Evolutionary conservation across 2,113 vertebrate genomes (phyloP), one percentile per base, ranked within the genome.

Genomic region (Tympanuchus pallidicinctus): DNA sequence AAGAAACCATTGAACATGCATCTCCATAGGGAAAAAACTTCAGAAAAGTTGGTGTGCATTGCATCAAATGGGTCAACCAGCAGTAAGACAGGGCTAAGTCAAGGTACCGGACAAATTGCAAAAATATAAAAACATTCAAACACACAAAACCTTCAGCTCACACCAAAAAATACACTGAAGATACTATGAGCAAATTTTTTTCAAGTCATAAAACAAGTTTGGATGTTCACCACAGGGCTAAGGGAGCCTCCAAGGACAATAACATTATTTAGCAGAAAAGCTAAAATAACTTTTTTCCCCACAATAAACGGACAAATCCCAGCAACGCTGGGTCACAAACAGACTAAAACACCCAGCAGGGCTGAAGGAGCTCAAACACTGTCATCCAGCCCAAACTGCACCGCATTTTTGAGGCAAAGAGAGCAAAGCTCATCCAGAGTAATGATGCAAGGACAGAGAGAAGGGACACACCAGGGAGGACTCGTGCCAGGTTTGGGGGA

Each of bases 81-180:
- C 59, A 80, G 30, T 50, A 80, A 95, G 61, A 80, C 32, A 25
- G 89, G n/a, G 59, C 57, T 82, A 85, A 88, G 34, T 42, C 66
- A 69, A 71, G 67, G 32, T 36, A 63, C 63, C 47, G 45, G n/a
- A 32, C 67, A 90, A 88, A 86, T 25, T 76, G 81, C 4, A 1
- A 83, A 57, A 77, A 63, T 6, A 8, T 59, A 70, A 76, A 84
- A 93, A 28, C 47, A 28, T 28, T 54, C 54, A 61, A 54, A 94
- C 85, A 54, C 11, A 6, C 63, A 45, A 76, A 69, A 43, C 11
- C 61, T 86, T 40, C 71, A 75, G 30, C 43, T 54, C 52, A 28
- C 75, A 57, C 50, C 65, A 91, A 95, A 95, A 81, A 95, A 78
- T 42, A 77, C 67, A 73, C 54, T 18, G 36, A 72, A 59, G 60